Base-by-base conservation (phyloP, 1,140 invertebrate genomes). In the Chelonus insularis region DNA sequence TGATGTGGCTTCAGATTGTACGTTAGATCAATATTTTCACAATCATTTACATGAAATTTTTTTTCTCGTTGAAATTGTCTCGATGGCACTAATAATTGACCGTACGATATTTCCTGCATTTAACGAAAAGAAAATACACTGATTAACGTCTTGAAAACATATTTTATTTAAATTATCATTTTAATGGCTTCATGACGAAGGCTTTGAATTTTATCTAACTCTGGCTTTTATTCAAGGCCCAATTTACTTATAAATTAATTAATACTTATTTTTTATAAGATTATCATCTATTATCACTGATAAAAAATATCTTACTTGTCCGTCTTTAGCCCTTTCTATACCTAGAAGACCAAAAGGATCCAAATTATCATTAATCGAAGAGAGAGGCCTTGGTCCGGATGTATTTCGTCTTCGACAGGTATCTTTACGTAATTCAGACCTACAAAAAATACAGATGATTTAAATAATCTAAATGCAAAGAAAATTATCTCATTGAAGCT, bases 291-390 rank as follows among this genome's bases (percentile, higher is more conserved):
- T 39, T 39, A 11, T 14, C 37, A 14, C 20, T 39, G 11, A 39
- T 11, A 39, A 14, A 63, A 57, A 47, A 61, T 48, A 48, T 32
- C 16, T 64, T 80, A 89, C 88, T 82, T 91, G 91, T 61, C 92
- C 93, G 79, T 94, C 92, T 74, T 91, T 89, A 37, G 88, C 87
- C 77, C 86, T 86, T 72, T 94, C 90, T 59, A 94, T 85, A 37
- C 93, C 92, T 20, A 96, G 75, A 12, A 93, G 84, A 80, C 93
- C 88, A 79, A 93, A 93, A 9, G 92, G 90, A 84, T 95, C 93
- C 39, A 89, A 82, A 66, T 86, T 88, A 82, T 95, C 93, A 69
- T 88, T 92, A 23, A 93, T 91, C 4, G 91, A 84, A 18, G 93
- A 94, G 18, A 95, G 74, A 6, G 93, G 93, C 62, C 93, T 85